Base-by-base conservation (phyloP, 1,140 invertebrate genomes). In the Ganaspis sp. region DNA sequence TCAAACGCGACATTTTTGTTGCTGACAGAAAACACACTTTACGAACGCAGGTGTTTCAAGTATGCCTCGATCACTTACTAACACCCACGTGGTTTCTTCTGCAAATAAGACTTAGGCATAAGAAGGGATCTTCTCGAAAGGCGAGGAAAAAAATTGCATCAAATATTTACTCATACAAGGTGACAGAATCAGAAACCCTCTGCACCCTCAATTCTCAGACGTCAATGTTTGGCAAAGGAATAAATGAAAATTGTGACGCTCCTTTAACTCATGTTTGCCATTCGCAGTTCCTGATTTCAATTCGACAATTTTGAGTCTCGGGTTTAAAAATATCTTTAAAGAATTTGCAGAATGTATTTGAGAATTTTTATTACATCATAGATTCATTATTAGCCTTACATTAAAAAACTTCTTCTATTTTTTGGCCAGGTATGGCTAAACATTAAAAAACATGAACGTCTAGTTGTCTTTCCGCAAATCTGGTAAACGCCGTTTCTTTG, bases 131-230 rank as follows among this genome's bases (percentile, higher is more conserved):
- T n/a, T 49, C 17, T 29, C 64, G 21, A 19, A 72, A 38, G 19
- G 45, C 45, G 45, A 49, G 69, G n/a, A 54, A 53, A 82, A 78
- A 81, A 79, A 81, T 77, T 49, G 69, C 72, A 73, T 74, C 69
- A 80, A 78, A 80, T 82, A 82, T 82, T 82, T 82, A 78, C 72
- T 58, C 29, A 11, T 37, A 26, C 19, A 8, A 11, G 34, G 21
- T 42, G 64, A 49, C 45, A 49, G 45, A 49, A 49, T 49, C 42
- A 49, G 42, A 49, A 49, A 49, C 9, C 17, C 15, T 17, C 45
- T 49, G n/a, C n/a, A 49, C 17, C 45, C 45, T 49, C 45, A 19
- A 49, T 17, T 49, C 45, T 49, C 6, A 49, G n/a, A n/a, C 45
- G 2, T 2, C 8, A 5, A 17, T 49, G 45, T 49, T 49, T 49